Base-by-base conservation (phyloP, 2,888 invertebrate species). In the Liposcelis brunnea region DNA sequence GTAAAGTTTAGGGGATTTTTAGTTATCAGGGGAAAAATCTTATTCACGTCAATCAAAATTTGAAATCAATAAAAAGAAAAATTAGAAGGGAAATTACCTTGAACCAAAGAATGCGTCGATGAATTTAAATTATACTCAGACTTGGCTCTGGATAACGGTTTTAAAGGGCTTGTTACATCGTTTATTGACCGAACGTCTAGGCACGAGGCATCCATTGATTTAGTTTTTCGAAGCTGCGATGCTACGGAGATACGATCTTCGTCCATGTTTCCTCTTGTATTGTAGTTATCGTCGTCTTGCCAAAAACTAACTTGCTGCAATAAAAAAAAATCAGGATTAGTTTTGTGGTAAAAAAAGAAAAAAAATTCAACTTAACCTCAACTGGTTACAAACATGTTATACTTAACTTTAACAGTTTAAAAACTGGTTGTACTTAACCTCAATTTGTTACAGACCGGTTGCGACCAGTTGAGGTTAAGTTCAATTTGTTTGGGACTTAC, bases 151-250 rank as follows among this genome's bases (percentile, higher is more conserved):
- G 81, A 79, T 26, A 81, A 60, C 4, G 75, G 74, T 54, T 75
- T 73, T 40, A 75, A 63, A 32, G 77, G 77, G 8, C 75, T 72
- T 33, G 48, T 15, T 48, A 55, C 49, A 49, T 52, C n/a, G 55
- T 55, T 43, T 49, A 49, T 36, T 36, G 62, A 55, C 50, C 85
- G 73, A 55, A 87, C 77, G 56, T 87, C 87, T 50, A 86, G 69
- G 57, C 84, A 86, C 2, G 85, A 85, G 2, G 87, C 87, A 58
- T 89, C 89, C 64, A 89, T 84, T 50, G 87, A 86, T 57, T 85
- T 76, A 10, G 87, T 85, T 64, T 89, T 89, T 55, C 89, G 71
- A 54, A 87, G 62, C 54, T 83, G 83, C 2, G 85, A 83, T 32
- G 76, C 76, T 49, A 84, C 71, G 43, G 83, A 83, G 33, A 77